phyloP scores from a whole-genome alignment of 2,797 vertebrate genomes.

The Novumbra hubbsi region DNA sequence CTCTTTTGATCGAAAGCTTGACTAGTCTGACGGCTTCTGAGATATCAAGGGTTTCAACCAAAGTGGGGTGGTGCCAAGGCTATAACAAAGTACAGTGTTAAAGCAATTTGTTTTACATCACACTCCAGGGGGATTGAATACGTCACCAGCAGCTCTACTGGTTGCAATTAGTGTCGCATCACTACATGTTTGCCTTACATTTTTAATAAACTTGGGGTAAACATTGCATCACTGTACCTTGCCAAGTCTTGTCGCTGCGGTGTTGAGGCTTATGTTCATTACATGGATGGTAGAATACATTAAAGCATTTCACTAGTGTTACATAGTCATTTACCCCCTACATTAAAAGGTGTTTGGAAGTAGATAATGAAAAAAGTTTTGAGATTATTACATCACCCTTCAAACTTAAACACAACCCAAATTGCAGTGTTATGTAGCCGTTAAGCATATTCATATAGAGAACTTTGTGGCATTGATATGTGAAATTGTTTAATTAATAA shows the following conservation, averaged over 20 bases:
- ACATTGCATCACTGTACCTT: constrained; percentile 20
- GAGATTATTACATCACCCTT: background rate
- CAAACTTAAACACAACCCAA: background rate
- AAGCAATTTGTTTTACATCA: constrained; percentile 24
- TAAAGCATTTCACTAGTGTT: background rate
- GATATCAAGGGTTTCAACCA: constrained; percentile 1
- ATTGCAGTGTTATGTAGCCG: background rate
- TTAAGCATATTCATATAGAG: background rate
- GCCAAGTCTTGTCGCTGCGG: constrained; percentile 4
- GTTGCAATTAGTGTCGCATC: constrained; percentile 22
- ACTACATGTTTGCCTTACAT: constrained; percentile 14
- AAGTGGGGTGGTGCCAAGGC: background rate
- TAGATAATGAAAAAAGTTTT: background rate
- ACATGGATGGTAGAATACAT: background rate
- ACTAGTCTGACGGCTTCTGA: background rate
- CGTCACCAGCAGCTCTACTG: constrained; percentile 22
- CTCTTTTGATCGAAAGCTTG: background rate
- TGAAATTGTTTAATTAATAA: background rate
- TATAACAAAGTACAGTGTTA: constrained; percentile 9
- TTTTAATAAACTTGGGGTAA: constrained; percentile 24
- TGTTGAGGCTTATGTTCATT: background rate
- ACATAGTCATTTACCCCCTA: background rate
- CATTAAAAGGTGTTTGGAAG: background rate
- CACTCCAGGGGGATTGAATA: constrained; percentile 16
- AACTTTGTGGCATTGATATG: background rate